A percentile compares a stretch with the other conserved stretches of the same genome.
These are phyloP conservation scores for Vicugna pacos DNA, from an alignment of 2,113 vertebrate species.

Conservation along the genomic window DNA sequence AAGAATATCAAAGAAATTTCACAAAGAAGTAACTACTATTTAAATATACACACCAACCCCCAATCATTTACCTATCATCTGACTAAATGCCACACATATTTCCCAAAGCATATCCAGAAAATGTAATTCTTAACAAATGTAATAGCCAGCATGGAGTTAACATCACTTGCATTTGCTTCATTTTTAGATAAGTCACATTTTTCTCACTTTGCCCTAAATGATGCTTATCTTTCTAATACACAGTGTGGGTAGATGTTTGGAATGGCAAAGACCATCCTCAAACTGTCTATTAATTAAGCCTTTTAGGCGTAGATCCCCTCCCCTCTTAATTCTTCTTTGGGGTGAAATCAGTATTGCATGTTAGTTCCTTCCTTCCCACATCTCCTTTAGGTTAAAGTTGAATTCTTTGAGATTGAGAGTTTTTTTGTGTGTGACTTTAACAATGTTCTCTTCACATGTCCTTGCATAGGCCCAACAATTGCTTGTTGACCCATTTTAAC, in stretches of 20 bases:
- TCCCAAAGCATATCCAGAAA: neutral
- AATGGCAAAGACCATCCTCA: neutral
- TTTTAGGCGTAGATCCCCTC: neutral
- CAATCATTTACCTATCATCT: neutral
- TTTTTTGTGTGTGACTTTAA: slow-evolving; percentile 84
- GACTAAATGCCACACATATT: neutral
- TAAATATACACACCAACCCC: neutral
- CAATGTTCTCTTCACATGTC: slow-evolving; percentile 89
- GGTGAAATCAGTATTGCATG: slow-evolving; percentile 78
- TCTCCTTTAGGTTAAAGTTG: slow-evolving; percentile 84
- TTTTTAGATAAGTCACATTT: neutral
- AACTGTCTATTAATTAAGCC: neutral
- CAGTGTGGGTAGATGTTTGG: neutral
- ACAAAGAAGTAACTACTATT: neutral
- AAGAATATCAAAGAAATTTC: neutral
- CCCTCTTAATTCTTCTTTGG: slow-evolving; percentile 70
- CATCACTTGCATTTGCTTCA: neutral
- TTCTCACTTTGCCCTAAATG: neutral
- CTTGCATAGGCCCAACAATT: slow-evolving; percentile 89
- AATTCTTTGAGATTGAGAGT: slow-evolving; percentile 83
- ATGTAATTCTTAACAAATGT: neutral
- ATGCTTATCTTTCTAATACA: neutral
- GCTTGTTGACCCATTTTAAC: slow-evolving; percentile 93
- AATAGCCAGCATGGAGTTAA: neutral
- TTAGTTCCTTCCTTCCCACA: slow-evolving; percentile 72